phyloP scores from a whole-genome alignment of 2,113 vertebrate species.

The Plectropomus leopardus region DNA sequence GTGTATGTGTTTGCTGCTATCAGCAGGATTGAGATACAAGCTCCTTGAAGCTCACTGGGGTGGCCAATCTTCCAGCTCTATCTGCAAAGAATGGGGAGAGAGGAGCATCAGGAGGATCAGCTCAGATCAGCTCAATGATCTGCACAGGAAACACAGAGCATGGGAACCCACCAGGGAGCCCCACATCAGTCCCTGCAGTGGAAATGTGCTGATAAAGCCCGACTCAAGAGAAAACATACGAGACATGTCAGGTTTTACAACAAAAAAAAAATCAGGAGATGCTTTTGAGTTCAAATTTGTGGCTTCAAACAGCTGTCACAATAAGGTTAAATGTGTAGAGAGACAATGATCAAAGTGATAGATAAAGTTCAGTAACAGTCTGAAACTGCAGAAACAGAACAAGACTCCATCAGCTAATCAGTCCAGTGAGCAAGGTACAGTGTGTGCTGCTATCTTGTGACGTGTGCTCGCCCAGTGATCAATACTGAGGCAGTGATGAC shows the following conservation, averaged over 20 bases:
- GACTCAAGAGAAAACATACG: conserved; percentile 26
- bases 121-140: conserved; percentile 74
- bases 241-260: background rate
- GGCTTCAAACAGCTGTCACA: background rate
- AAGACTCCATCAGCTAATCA: conserved; percentile 14
- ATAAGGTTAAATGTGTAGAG: background rate
- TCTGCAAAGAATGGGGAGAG: conserved; percentile 67
- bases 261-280: conserved; percentile 1
- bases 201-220: conserved; percentile 54
- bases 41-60: conserved; percentile 60
- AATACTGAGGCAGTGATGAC: conserved; percentile 36
- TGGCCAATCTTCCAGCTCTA: conserved; percentile 56
- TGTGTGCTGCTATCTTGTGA: conserved; percentile 2
- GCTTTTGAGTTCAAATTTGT: conserved; percentile 1
- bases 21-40: conserved; percentile 64
- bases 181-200: conserved; percentile 17
- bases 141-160: conserved; percentile 77
- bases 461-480: conserved; percentile 13
- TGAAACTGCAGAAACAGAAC: conserved; percentile 8
- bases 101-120: conserved; percentile 72
- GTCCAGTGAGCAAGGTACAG: conserved; percentile 50
- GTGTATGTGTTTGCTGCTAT: conserved; percentile 41
- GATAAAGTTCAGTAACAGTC: conserved; percentile 11
- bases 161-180: conserved; percentile 73
- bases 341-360: conserved; percentile 25